Evolutionary conservation across 2,888 invertebrate genomes (phyloP).

Genomic region (Spilosoma lubricipeda): DNA sequence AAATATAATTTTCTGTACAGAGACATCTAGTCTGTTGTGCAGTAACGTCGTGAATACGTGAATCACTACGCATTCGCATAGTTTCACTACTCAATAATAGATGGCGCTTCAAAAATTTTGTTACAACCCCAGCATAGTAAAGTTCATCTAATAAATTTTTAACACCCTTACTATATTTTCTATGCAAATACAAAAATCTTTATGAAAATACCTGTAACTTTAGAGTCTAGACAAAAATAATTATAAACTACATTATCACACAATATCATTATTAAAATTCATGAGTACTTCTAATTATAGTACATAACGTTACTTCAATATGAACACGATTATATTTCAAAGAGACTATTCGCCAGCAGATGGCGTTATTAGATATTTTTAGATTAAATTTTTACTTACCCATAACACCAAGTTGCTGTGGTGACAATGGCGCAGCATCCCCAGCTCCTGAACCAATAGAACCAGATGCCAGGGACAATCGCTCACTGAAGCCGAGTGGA

Average conservation of each 20-base stretch:
- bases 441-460: constrained; percentile 87
- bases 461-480: constrained; percentile 89
- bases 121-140: not conserved
- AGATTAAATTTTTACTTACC: constrained; percentile 87
- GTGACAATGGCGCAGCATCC: constrained; percentile 90
- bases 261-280: not conserved
- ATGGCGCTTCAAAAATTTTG: constrained; percentile 58
- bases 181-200: not conserved
- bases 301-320: no score
- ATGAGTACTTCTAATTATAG: no score
- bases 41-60: not conserved
- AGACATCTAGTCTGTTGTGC: constrained; percentile 30
- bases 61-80: constrained; percentile 10
- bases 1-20: not conserved
- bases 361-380: constrained; percentile 60
- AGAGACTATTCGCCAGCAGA: constrained; percentile 64
- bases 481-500: constrained; percentile 88
- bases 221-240: not conserved
- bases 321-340: not conserved
- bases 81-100: constrained; percentile 63
- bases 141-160: not conserved
- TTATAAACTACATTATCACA: not conserved
- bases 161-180: fast-evolving
- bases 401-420: constrained; percentile 95
- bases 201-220: not conserved